Base-by-base conservation (phyloP, 2,888 invertebrate species). In the Sicus ferrugineus region DNA sequence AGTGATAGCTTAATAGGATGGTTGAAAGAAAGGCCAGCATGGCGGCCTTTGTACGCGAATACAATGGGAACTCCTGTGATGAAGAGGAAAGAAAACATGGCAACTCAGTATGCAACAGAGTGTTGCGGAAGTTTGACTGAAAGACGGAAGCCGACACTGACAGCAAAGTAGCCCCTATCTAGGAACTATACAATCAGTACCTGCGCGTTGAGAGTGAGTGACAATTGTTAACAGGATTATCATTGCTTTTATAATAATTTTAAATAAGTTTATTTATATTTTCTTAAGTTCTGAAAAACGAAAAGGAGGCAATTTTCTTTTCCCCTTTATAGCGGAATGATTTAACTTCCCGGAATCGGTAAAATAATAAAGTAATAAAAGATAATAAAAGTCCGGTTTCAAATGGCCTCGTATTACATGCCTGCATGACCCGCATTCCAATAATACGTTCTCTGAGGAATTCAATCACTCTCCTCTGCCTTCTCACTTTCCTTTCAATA, bases 181-280 rank as follows among this genome's bases (percentile, higher is more conserved):
- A 23, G 38, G 26, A 23, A 34, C 61, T 26, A 19, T 42, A 23
- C 38, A 14, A 61, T 61, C 26, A 16, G 14, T 23, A 23, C 54
- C 14, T 54, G 26, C 54, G n/a, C n/a, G 42, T 4, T 23, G 54
- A 31, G 28, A 21, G 31, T 30, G 64, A 50, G 54, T 71, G 63
- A 54, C 66, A 71, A 67, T 67, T 67, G 69, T 67, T 69, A 63
- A 63, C 71, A 71, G 69, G n/a, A n/a, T n/a, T n/a, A n/a, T n/a
- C 69, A 63, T 67, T 54, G 67, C 67, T 54, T 71, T n/a, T 71
- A 69, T 71, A 71, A 71, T 68, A 62, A 59, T 69, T 67, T 71
- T 71, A 69, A 71, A 71, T 69, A 66, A 71, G 69, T 71, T 71
- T 67, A 71, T 71, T 66, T 56, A 52, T 6, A 23, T 56, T 38